phyloP scores from a whole-genome alignment of 2,888 invertebrate genomes.

The Noctua fimbriata region DNA sequence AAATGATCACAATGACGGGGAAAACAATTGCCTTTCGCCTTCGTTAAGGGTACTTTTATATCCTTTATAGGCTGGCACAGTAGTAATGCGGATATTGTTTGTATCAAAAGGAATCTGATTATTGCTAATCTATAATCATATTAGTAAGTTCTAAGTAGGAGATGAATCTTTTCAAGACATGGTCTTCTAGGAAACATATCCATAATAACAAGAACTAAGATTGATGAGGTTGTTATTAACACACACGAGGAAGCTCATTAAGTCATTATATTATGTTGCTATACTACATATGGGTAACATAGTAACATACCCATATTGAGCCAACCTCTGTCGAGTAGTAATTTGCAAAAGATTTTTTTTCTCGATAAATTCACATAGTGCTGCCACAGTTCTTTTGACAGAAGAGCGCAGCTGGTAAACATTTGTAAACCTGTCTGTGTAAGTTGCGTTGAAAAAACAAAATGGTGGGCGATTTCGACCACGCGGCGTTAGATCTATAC shows the following conservation, averaged over 20 bases:
- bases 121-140: neutral
- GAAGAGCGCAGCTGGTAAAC: no score
- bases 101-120: neutral
- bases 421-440: no score
- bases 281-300: neutral
- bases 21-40: no score
- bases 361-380: no score
- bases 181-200: neutral
- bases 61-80: neutral
- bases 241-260: conserved; percentile 4
- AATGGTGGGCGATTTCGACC: no score
- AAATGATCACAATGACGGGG: no score
- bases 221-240: neutral
- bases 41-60: no score
- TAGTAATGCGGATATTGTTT: neutral
- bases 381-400: no score
- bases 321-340: neutral
- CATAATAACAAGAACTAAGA: neutral
- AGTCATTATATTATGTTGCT: conserved; percentile 3
- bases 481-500: no score
- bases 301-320: neutral
- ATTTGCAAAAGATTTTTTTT: neutral
- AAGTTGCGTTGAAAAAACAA: no score
- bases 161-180: neutral
- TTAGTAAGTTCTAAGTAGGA: neutral